A percentile compares a stretch with the other conserved stretches of the same genome.
Evolutionary conservation across 2,113 vertebrate genomes (phyloP).

Genomic region (Bufo gargarizans): DNA sequence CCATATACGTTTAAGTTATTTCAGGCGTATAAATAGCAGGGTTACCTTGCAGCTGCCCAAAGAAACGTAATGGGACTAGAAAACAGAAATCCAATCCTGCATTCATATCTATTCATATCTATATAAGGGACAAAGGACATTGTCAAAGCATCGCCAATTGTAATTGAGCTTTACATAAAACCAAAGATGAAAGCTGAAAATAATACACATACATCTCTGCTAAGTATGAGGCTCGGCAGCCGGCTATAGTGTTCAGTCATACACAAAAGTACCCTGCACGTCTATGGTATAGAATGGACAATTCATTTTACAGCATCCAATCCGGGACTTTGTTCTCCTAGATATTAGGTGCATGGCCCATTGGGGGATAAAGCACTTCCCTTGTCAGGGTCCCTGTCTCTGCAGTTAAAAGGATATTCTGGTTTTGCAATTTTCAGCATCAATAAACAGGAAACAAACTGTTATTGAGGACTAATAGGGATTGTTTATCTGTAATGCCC

Average conservation of each 20-base stretch:
- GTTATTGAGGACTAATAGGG: too few species aligned
- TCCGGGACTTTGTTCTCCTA: background rate
- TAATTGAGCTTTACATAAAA: slow-evolving; percentile 25
- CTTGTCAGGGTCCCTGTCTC: background rate
- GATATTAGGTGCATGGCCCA: background rate
- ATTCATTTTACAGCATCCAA: background rate
- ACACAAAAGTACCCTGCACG: background rate
- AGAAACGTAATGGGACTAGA: slow-evolving; percentile 15
- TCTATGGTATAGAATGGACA: too few species aligned
- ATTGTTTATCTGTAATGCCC: too few species aligned
- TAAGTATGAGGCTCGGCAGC: background rate
- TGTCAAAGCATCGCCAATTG: slow-evolving; percentile 15
- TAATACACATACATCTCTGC: background rate
- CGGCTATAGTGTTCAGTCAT: background rate
- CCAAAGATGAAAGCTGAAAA: slow-evolving; percentile 10
- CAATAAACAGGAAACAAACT: too few species aligned
- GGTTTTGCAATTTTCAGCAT: too few species aligned
- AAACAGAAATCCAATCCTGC: slow-evolving; percentile 8
- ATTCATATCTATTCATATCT: slow-evolving; percentile 4
- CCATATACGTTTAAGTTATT: slow-evolving; percentile 4
- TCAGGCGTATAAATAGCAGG: slow-evolving; percentile 22
- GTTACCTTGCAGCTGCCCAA: slow-evolving; percentile 28
- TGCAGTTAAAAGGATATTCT: too few species aligned
- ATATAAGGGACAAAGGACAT: background rate
- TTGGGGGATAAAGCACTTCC: background rate